Conservation (phyloP, 2,797 vertebrate species). For the Epinephelus coioides region DNA sequence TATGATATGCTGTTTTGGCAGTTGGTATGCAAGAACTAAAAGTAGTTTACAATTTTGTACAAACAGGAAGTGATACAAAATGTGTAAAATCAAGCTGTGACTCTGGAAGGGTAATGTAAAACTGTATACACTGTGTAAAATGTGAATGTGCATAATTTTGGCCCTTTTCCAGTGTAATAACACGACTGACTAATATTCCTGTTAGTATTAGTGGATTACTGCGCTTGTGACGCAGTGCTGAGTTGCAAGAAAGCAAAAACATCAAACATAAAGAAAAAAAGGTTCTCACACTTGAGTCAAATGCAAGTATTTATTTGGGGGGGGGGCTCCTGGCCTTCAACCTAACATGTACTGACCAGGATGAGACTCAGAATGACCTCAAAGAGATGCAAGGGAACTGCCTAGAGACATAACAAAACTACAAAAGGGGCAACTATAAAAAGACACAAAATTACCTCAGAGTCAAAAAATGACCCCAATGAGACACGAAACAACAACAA, state of each 20-base stretch:
- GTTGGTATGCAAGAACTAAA: neutral
- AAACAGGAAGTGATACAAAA: neutral
- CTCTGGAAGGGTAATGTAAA: neutral
- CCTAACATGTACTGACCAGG: no score
- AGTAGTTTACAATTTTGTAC: neutral
- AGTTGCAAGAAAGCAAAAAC: neutral
- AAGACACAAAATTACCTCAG: no score
- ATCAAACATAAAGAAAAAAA: neutral
- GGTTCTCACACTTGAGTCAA: neutral
- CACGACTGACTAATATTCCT: neutral
- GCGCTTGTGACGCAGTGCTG: no score
- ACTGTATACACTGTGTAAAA: neutral
- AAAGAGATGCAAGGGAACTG: no score
- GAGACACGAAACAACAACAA: no score
- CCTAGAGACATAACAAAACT: no score
- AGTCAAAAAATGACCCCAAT: no score
- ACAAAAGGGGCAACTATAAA: no score
- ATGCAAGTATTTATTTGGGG: neutral
- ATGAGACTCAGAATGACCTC: no score
- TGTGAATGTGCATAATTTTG: neutral
- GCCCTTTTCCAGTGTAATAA: constrained; percentile 6
- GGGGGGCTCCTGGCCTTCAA: no score
- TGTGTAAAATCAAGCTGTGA: neutral
- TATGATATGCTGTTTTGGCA: neutral
- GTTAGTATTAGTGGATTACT: neutral